Conservation (phyloP, 2,113 vertebrate species). For the Hemibagrus wyckioides region DNA sequence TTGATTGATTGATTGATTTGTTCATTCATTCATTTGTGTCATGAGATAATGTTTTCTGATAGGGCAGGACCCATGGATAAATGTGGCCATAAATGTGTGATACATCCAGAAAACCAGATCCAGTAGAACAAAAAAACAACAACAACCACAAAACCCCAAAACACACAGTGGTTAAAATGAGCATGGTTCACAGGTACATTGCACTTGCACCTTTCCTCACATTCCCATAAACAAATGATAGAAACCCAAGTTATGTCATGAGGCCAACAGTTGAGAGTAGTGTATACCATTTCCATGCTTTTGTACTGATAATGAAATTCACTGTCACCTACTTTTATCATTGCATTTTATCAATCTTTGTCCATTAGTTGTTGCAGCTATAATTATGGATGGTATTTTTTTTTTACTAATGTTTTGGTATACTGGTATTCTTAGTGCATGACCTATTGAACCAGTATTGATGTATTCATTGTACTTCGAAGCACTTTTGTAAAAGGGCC, state of each 20-base stretch:
- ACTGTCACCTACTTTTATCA: not conserved
- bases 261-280: not conserved
- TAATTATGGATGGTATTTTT: not conserved
- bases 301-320: not conserved
- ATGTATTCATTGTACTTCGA: no score
- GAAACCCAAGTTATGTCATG: not conserved
- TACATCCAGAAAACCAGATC: not conserved
- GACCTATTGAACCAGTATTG: no score
- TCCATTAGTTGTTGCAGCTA: not conserved
- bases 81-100: not conserved
- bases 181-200: not conserved
- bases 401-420: no score
- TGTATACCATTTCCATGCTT: not conserved
- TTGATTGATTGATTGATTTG: no score
- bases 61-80: not conserved
- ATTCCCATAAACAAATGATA: not conserved
- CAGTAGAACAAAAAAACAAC: not conserved
- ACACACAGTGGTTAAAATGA: not conserved
- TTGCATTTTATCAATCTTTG: not conserved
- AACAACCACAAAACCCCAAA: no score
- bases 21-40: not conserved
- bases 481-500: no score
- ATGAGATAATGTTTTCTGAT: not conserved
- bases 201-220: not conserved
- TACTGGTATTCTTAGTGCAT: no score